Conservation (phyloP, 2,113 vertebrate genomes). For the Cettia cetti region DNA sequence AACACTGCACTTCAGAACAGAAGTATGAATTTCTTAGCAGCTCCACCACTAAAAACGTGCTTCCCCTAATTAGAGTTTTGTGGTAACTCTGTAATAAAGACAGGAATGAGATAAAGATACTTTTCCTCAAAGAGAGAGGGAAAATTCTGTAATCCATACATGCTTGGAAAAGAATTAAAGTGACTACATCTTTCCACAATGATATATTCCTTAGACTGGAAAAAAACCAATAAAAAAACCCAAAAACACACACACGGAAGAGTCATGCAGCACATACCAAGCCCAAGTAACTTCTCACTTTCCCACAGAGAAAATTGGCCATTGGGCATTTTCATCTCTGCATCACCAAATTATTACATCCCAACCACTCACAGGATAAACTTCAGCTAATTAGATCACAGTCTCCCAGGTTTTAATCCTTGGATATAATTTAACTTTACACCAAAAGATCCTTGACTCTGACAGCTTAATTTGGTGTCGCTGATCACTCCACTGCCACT, state of each 20-base stretch:
- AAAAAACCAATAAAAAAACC: neutral
- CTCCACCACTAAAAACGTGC: neutral
- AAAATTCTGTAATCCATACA: neutral
- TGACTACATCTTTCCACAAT: neutral
- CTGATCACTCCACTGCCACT: neutral
- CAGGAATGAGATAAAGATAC: neutral
- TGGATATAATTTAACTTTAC: slow-evolving; percentile 10
- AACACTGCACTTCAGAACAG: neutral
- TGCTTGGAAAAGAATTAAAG: neutral
- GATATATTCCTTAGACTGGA: neutral
- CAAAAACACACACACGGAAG: neutral
- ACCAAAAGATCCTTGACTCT: neutral
- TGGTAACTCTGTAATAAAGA: neutral
- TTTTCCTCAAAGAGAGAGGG: neutral
- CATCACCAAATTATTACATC: neutral
- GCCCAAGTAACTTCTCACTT: neutral
- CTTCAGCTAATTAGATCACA: slow-evolving; percentile 47
- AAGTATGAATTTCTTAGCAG: neutral
- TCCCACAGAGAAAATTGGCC: slow-evolving; percentile 40
- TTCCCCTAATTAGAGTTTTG: neutral
- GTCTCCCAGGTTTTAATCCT: slow-evolving; percentile 24
- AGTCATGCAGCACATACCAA: neutral
- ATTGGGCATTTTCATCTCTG: neutral
- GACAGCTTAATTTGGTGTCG: slow-evolving; percentile 15
- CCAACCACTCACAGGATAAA: slow-evolving; percentile 26